Evolutionary conservation across 1,140 invertebrate species (phyloP).

Genomic region (Sycophaga agraensis): DNA sequence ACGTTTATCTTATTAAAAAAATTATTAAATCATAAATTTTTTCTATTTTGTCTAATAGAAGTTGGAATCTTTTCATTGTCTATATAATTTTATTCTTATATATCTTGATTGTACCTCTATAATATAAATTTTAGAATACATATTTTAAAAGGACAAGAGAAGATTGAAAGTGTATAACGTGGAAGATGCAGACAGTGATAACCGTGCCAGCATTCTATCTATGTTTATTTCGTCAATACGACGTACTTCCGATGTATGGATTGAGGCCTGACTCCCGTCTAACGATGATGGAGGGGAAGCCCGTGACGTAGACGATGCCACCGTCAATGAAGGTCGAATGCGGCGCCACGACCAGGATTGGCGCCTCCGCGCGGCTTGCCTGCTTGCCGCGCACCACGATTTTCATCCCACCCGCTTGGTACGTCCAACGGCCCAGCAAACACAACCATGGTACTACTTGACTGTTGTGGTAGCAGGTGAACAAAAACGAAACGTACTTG

Average conservation of each 20-base stretch:
- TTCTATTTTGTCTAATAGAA: no score
- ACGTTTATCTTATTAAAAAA: no score
- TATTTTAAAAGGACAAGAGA: no score
- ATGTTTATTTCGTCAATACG: conserved; percentile 2
- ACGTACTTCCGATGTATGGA: conserved; percentile 84
- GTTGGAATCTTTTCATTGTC: no score
- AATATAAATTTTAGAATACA: no score
- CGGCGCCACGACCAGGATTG: conserved; percentile 81
- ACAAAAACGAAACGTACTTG: no score
- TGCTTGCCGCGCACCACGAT: conserved; percentile 75
- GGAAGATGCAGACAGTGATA: no score
- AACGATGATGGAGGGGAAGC: conserved; percentile 78
- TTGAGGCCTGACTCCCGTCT: conserved; percentile 75
- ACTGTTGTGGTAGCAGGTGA: no score
- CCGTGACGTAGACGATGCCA: conserved; percentile 76
- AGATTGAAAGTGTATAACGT: background rate
- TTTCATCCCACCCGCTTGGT: conserved; percentile 76
- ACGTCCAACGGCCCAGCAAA: conserved; percentile 70
- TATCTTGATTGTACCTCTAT: no score
- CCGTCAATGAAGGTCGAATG: conserved; percentile 87
- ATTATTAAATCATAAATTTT: no score
- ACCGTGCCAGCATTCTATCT: no score
- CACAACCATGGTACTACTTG: conserved; percentile 66
- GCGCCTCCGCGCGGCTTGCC: conserved; percentile 72
- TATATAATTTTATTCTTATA: no score